Evolutionary conservation across 1,140 invertebrate genomes (phyloP).

Genomic region (Saccostrea echinata): DNA sequence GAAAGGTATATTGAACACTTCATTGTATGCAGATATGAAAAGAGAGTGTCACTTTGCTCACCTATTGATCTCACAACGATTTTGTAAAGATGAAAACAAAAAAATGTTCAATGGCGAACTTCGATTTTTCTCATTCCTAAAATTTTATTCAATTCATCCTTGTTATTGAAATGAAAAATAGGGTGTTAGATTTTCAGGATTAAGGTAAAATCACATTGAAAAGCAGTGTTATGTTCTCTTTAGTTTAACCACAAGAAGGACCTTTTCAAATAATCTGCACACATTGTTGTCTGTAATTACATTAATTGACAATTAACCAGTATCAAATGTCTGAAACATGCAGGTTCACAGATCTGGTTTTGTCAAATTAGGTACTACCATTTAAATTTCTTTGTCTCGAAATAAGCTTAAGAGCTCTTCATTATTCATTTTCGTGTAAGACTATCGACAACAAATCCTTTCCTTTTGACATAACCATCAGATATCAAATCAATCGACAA

Average conservation of each 20-base stretch:
- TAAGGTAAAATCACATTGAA: not conserved
- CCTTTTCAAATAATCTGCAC: not conserved
- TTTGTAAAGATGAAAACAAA: not conserved
- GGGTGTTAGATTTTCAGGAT: not conserved
- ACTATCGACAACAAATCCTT: conserved; percentile 3
- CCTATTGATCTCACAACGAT: not conserved
- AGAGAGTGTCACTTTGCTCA: conserved; percentile 26
- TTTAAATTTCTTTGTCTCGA: conserved; percentile 5
- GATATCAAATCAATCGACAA: not conserved
- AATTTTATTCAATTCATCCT: not conserved
- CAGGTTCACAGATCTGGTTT: not conserved
- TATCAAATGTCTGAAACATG: conserved; percentile 12
- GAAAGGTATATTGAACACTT: conserved; percentile 3
- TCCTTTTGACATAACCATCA: not conserved
- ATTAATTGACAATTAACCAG: not conserved
- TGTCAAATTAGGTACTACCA: not conserved
- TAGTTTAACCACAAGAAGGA: not conserved
- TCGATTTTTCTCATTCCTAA: conserved; percentile 14
- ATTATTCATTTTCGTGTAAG: not conserved
- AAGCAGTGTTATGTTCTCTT: not conserved
- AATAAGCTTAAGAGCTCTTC: not conserved
- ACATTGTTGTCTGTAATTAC: not conserved
- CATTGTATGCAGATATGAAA: not conserved
- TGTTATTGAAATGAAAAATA: conserved; percentile 15
- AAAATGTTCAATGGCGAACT: not conserved